Conservation (phyloP, 2,888 invertebrate species). For the Andrena flavipes region DNA sequence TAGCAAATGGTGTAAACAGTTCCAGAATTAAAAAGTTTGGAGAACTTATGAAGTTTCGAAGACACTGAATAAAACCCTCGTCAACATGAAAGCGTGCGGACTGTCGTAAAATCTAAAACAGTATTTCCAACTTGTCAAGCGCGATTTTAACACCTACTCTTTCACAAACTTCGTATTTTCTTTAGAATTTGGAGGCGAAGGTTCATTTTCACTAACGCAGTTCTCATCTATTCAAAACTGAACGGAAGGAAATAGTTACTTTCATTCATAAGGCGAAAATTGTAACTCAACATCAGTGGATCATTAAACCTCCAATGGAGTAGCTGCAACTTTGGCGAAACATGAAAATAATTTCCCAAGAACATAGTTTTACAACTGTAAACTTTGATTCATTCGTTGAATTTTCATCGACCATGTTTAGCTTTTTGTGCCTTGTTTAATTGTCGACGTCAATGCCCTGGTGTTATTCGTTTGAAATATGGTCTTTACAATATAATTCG, state of each 20-base stretch:
- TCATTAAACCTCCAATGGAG: no score
- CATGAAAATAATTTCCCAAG: no score
- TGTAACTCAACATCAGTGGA: neutral
- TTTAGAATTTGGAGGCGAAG: neutral
- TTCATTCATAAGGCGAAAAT: neutral
- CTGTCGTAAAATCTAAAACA: neutral
- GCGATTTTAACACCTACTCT: neutral
- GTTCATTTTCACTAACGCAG: neutral
- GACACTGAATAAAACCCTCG: neutral
- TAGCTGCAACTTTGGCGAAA: no score
- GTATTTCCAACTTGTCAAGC: no score
- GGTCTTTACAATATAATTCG: neutral
- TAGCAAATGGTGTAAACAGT: conserved; percentile 6
- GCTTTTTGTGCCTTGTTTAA: neutral
- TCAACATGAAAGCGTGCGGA: neutral
- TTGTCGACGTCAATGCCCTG: neutral
- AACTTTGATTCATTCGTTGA: neutral
- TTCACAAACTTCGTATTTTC: neutral
- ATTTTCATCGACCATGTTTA: neutral
- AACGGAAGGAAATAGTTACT: neutral
- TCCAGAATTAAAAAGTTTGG: conserved; percentile 8
- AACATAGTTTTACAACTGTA: no score
- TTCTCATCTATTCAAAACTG: neutral
- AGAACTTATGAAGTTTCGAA: neutral
- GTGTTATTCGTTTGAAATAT: neutral